These are phyloP conservation scores for Cetoscarus ocellatus DNA, from an alignment of 2,797 vertebrate species.

Conservation along the genomic window DNA sequence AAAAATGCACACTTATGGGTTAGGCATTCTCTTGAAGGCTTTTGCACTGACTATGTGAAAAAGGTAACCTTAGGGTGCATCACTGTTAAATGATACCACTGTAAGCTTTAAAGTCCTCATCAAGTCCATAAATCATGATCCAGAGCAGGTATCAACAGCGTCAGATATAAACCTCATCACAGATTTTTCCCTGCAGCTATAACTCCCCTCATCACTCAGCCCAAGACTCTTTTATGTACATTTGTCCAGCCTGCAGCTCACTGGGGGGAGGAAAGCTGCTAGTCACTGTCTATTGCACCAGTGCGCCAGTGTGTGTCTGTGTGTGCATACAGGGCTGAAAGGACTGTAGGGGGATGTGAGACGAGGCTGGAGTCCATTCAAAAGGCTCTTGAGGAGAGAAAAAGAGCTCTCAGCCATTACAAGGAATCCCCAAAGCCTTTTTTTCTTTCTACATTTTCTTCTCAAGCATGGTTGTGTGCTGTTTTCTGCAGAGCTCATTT, in stretches of 20 bases:
- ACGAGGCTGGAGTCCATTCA: slow-evolving; percentile 68
- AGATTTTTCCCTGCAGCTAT: slow-evolving; percentile 2
- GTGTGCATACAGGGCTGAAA: slow-evolving; percentile 38
- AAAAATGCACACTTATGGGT: background rate
- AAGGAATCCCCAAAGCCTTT: slow-evolving; percentile 54
- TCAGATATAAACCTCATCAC: slow-evolving; percentile 25
- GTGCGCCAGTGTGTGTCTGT: slow-evolving; percentile 7
- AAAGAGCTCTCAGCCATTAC: slow-evolving; percentile 58
- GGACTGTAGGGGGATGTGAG: slow-evolving; percentile 42
- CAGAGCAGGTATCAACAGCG: slow-evolving; percentile 38
- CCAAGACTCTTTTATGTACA: slow-evolving; percentile 20
- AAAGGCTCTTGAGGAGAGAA: slow-evolving; percentile 62
- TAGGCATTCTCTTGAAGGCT: background rate
- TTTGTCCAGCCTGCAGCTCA: slow-evolving; percentile 28
- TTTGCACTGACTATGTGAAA: background rate
- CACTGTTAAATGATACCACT: slow-evolving; percentile 32
- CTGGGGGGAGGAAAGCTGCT: slow-evolving; percentile 26
- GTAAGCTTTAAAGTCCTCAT: slow-evolving; percentile 14
- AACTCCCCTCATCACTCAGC: slow-evolving; percentile 15
- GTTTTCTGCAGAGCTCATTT: slow-evolving; percentile 61
- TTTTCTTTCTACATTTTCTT: slow-evolving; percentile 14
- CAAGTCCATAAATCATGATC: slow-evolving; percentile 25
- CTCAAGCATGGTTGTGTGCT: slow-evolving; percentile 29
- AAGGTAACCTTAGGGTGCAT: slow-evolving; percentile 9
- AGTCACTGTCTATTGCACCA: slow-evolving; percentile 40